These are phyloP conservation scores for Sphaeridia pumilis DNA, from an alignment of 2,888 invertebrate genomes.

Conservation along the genomic window DNA sequence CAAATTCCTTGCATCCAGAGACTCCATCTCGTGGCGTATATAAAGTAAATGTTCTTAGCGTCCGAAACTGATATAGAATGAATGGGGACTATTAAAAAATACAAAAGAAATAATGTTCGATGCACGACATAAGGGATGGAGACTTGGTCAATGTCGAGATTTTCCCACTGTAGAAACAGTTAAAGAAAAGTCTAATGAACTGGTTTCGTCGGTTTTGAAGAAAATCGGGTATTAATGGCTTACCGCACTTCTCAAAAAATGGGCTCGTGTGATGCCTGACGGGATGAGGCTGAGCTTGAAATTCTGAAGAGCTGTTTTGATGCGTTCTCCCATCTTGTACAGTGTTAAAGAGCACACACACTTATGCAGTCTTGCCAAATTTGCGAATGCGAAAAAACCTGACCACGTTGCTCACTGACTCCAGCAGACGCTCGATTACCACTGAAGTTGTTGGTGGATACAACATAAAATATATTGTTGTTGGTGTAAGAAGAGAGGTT, in stretches of 20 bases:
- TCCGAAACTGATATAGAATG: background rate
- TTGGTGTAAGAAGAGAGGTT: no score
- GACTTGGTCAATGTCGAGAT: constrained; percentile 1
- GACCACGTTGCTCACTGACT: no score
- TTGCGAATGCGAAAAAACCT: no score
- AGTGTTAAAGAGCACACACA: no score
- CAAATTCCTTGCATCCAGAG: constrained; percentile 6
- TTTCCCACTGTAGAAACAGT: constrained; percentile 13
- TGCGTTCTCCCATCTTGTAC: no score
- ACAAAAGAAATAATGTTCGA: constrained; percentile 1
- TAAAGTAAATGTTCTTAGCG: background rate
- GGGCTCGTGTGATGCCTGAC: constrained; percentile 1
- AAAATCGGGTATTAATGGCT: background rate
- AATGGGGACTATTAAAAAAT: constrained; percentile 6
- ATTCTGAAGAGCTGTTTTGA: constrained; percentile 1
- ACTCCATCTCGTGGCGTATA: constrained; percentile 10
- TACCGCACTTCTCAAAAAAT: constrained; percentile 13
- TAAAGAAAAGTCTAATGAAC: background rate
- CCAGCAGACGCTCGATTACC: no score
- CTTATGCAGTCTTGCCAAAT: no score
- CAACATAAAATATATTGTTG: no score
- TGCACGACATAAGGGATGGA: constrained; percentile 3
- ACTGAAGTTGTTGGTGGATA: no score
- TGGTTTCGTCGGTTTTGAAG: background rate
- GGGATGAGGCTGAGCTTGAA: constrained; percentile 10